Percentiles rank a stretch among this genome's conserved stretches.
Evolutionary conservation across 2,113 vertebrate genomes (phyloP).

Genomic region (Cricetomys ansorgei): DNA sequence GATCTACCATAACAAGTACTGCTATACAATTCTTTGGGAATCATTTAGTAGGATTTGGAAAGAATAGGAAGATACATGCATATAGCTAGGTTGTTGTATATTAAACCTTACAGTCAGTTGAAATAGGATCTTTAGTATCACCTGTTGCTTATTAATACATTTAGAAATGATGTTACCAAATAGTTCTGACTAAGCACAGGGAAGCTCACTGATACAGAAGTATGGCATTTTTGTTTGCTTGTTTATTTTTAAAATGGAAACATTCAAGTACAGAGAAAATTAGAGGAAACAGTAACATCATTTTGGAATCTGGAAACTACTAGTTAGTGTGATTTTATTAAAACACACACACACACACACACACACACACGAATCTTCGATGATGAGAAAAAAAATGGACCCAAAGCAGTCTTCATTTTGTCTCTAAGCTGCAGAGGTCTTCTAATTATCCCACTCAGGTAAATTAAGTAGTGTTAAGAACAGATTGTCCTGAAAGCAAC

Average conservation of each 20-base stretch:
- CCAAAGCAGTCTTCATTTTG: neutral
- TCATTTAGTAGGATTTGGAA: neutral
- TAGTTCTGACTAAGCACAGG: neutral
- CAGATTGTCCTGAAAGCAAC: neutral
- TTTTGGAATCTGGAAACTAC: neutral
- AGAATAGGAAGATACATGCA: neutral
- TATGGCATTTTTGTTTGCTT: neutral
- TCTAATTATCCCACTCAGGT: neutral
- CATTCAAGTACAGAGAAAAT: neutral
- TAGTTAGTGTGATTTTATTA: neutral
- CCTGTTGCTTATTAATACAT: neutral
- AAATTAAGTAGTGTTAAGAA: neutral
- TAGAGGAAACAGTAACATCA: neutral
- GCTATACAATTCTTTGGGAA: neutral
- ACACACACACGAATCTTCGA: no score
- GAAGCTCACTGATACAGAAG: neutral
- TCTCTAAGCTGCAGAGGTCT: neutral
- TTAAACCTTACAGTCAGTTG: neutral
- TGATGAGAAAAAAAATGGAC: neutral
- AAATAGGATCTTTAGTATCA: neutral
- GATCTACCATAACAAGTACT: neutral
- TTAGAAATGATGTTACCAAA: conserved; percentile 9
- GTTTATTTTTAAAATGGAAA: neutral
- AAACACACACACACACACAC: no score
- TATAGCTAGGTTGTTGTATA: neutral